Conservation (phyloP, 2,113 vertebrate species). For the Sitta europaea region DNA sequence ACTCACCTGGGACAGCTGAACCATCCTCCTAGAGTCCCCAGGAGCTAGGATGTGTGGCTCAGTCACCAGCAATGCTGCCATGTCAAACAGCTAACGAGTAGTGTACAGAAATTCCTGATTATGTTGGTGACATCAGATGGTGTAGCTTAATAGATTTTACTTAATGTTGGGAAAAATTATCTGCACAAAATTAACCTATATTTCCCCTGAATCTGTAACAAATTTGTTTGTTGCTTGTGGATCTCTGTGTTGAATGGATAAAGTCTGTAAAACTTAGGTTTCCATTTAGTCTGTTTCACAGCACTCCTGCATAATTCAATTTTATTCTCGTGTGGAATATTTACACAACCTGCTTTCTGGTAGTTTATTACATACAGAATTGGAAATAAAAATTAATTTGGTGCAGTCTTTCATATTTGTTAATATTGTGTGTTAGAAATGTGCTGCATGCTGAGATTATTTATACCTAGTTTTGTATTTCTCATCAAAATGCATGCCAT, state of each 20-base stretch:
- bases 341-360: neutral
- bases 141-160: neutral
- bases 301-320: neutral
- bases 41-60: neutral
- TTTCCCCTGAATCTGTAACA: neutral
- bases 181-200: neutral
- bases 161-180: neutral
- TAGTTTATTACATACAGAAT: neutral
- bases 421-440: neutral
- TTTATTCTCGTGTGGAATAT: neutral
- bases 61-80: neutral
- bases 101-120: neutral
- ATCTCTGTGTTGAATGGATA: neutral
- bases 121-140: neutral
- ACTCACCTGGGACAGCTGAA: neutral
- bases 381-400: neutral
- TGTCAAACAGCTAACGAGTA: neutral
- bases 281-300: neutral
- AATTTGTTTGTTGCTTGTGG: neutral
- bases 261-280: neutral
- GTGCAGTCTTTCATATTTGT: neutral
- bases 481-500: neutral
- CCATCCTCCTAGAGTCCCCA: neutral
- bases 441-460: neutral
- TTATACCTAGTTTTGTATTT: neutral